Conservation (phyloP, 2,888 invertebrate species). For the Ellobium chinense region DNA sequence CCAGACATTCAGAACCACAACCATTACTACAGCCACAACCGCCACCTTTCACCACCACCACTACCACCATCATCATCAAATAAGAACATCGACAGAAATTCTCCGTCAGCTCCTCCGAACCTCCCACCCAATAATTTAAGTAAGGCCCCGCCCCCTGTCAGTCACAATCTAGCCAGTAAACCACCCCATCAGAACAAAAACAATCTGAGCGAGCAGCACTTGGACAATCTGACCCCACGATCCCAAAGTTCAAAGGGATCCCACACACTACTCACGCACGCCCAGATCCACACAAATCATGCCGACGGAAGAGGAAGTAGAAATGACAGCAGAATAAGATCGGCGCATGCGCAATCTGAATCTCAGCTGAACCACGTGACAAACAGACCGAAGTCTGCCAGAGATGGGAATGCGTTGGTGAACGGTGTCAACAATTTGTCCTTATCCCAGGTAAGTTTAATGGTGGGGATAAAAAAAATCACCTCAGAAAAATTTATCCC, state of each 20-base stretch:
- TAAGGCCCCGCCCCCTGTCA: not conserved
- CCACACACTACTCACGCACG: not conserved
- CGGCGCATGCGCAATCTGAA: conserved; percentile 10
- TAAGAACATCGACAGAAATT: not conserved
- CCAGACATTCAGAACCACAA: not conserved
- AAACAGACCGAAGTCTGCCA: not conserved
- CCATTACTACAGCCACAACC: conserved; percentile 22
- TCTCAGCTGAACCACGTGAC: not conserved
- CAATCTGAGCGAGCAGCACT: not conserved
- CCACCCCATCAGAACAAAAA: not conserved
- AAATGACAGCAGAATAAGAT: not conserved
- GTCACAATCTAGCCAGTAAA: not conserved
- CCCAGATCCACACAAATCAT: conserved; percentile 24
- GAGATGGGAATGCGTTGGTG: not conserved
- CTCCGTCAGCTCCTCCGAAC: not conserved
- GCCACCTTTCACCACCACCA: conserved; percentile 1
- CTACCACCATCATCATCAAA: not conserved
- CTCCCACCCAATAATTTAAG: not conserved
- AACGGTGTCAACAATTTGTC: conserved; percentile 13
- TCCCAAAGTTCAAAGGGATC: not conserved
- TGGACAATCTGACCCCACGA: not conserved
- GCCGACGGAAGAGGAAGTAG: not conserved
- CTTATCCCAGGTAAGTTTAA: not conserved
- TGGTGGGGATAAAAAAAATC: too few species aligned
- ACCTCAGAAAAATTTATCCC: too few species aligned